Evolutionary conservation across 1,140 invertebrate species (phyloP).

Genomic region (Mycetomoellerius zeteki): DNA sequence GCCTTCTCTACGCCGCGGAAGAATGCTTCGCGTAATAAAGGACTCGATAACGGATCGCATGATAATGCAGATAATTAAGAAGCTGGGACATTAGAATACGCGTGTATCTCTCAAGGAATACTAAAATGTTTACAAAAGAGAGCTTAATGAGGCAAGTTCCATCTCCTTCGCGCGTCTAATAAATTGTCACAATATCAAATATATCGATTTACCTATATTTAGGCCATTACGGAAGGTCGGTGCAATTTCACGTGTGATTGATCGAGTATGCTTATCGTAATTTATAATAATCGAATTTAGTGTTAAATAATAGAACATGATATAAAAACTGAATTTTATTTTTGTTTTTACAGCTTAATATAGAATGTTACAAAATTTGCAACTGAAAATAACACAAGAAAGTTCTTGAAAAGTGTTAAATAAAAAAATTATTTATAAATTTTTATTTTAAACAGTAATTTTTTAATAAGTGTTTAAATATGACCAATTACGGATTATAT

Average conservation of each 20-base stretch:
- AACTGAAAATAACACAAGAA: no score
- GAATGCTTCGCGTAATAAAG: slow-evolving; percentile 54
- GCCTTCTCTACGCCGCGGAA: slow-evolving; percentile 12
- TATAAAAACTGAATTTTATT: background rate
- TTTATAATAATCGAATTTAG: background rate
- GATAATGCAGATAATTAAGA: slow-evolving; percentile 51
- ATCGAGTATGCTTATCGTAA: background rate
- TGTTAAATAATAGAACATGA: background rate
- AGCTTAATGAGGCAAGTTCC: background rate
- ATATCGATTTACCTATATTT: background rate
- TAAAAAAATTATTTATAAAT: no score
- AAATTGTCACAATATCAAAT: background rate
- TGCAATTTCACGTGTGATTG: slow-evolving; percentile 10
- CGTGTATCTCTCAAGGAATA: background rate
- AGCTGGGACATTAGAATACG: background rate
- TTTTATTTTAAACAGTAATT: no score
- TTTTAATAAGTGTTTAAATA: no score
- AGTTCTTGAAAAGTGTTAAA: no score
- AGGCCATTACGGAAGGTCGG: background rate
- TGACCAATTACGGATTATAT: no score
- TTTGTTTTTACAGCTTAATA: no score
- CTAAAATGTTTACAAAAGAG: background rate
- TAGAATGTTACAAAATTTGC: no score
- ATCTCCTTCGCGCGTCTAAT: background rate
- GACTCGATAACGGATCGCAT: background rate